A percentile compares a stretch with the other conserved stretches of the same genome.
Evolutionary conservation across 2,888 invertebrate genomes (phyloP).

Genomic region (Alcis repandata): DNA sequence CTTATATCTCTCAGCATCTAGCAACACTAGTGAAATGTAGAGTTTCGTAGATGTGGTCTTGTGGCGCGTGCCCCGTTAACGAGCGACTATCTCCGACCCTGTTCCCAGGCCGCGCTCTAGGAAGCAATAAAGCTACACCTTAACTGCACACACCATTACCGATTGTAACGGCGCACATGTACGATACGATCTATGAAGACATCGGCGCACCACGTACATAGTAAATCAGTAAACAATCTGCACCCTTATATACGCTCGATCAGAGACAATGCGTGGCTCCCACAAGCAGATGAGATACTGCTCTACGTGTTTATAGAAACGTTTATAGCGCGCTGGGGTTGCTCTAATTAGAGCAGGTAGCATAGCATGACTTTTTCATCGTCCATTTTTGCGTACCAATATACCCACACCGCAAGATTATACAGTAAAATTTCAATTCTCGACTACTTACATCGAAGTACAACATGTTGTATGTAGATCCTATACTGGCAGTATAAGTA

Average conservation of each 20-base stretch:
- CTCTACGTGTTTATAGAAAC: background rate
- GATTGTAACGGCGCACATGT: slow-evolving; percentile 79
- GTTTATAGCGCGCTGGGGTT: slow-evolving; percentile 13
- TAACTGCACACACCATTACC: slow-evolving; percentile 84
- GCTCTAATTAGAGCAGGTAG: slow-evolving; percentile 28
- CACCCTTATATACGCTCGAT: slow-evolving; percentile 6
- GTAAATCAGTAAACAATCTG: slow-evolving; percentile 31
- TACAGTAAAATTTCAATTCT: background rate
- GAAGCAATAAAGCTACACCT: slow-evolving; percentile 85
- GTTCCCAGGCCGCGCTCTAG: slow-evolving; percentile 77
- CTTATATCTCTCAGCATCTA: slow-evolving; percentile 18
- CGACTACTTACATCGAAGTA: background rate
- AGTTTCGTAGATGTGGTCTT: slow-evolving; percentile 38
- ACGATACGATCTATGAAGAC: slow-evolving; percentile 76
- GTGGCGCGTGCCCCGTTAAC: slow-evolving; percentile 76
- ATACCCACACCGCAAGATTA: background rate
- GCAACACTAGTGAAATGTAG: slow-evolving; percentile 18
- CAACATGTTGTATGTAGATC: slow-evolving; percentile 21
- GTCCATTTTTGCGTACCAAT: no score
- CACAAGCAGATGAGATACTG: slow-evolving; percentile 7
- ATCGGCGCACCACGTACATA: slow-evolving; percentile 35
- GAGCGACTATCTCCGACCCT: slow-evolving; percentile 81
- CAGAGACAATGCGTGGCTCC: slow-evolving; percentile 6
- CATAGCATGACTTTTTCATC: no score
- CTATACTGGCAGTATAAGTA: slow-evolving; percentile 26